Base-by-base conservation (phyloP, 1,140 invertebrate species). In the Himalopsyche phryganea region DNA sequence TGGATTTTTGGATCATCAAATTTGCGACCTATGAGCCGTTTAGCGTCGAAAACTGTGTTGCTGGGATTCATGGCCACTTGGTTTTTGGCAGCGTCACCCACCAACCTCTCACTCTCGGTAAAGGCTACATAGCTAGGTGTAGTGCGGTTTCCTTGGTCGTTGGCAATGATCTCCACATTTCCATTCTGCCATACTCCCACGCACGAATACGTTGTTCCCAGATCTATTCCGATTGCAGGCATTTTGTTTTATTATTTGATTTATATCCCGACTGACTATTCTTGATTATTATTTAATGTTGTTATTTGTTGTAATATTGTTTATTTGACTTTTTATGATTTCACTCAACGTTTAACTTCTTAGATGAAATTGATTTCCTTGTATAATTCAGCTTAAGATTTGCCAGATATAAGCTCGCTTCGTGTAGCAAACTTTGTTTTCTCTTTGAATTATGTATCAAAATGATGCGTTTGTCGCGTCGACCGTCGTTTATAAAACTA, bases 81-180 rank as follows among this genome's bases (percentile, higher is more conserved):
- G 65, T 79, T 88, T 70, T 89, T 83, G 1, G 84, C 85, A 2
- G 74, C 81, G 67, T 89, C 86, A 20, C 87, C 86, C 50, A 91
- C 87, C 7, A 91, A 75, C 1, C 88, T 73, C 69, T 93, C 90
- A 0, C 84, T 87, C 58, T 92, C 89, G 1, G 86, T 91, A 72
- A 93, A 88, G 1, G 91, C 92, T 35, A 96, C 92, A 75, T 94
- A 96, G 51, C 87, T 89, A 6, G 92, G 92, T 35, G 92, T 95
- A 19, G 92, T 96, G 41, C 92, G 77, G 76, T 96, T 96, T 15
- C 93, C 94, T 78, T 94, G 92, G 71, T 96, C 93, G 71, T 96
- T 96, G 67, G 92, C 92, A 66, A 96, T 94, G 67, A 95, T 94
- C 74, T 94, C 92, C 40, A 95, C 87, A 75, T 92, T 93, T 45